Evolutionary conservation across 92 coral and sea anemone genomes (phyloP).

Genomic region (Umimayanthus chanpuru): DNA sequence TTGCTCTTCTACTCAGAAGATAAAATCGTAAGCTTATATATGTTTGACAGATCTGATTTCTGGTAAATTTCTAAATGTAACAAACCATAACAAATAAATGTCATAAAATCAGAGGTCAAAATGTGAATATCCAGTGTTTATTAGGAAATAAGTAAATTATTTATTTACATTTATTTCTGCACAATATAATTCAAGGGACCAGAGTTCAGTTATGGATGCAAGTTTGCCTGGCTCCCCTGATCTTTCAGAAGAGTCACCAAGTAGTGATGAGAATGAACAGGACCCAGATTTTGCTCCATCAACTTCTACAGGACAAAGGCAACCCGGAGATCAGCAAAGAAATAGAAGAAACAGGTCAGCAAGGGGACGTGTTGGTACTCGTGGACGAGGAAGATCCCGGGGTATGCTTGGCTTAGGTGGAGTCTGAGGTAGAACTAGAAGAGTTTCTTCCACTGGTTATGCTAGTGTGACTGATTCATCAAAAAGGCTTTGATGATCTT

Average conservation of each 20-base stretch:
- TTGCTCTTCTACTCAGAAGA: not conserved
- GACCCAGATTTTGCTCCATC: conserved; percentile 21
- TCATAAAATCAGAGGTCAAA: not conserved
- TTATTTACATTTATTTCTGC: conserved; percentile 1
- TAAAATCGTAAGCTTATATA: not conserved
- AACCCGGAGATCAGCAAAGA: not conserved
- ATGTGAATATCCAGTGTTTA: conserved; percentile 1
- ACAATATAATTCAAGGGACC: conserved; percentile 14
- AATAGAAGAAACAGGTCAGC: conserved; percentile 1
- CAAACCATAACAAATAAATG: not conserved
- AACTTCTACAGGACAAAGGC: not conserved
- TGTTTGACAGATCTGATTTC: conserved; percentile 7
- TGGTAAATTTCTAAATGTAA: conserved; percentile 17
- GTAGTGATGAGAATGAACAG: conserved; percentile 11
- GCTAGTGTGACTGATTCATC: conserved; percentile 5
- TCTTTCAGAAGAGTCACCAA: conserved; percentile 23
- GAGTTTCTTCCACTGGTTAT: not conserved
- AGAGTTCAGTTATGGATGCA: conserved; percentile 11
- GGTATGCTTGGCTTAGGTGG: not conserved
- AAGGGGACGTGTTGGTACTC: not conserved
- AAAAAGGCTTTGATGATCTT: conserved; percentile 53
- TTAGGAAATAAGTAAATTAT: not conserved
- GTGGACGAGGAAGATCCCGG: conserved; percentile 11
- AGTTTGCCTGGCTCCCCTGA: conserved; percentile 13
- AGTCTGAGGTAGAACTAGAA: conserved; percentile 42